These are phyloP conservation scores for Phalangium opilio DNA, from an alignment of 2,888 invertebrate genomes.

Conservation along the genomic window DNA sequence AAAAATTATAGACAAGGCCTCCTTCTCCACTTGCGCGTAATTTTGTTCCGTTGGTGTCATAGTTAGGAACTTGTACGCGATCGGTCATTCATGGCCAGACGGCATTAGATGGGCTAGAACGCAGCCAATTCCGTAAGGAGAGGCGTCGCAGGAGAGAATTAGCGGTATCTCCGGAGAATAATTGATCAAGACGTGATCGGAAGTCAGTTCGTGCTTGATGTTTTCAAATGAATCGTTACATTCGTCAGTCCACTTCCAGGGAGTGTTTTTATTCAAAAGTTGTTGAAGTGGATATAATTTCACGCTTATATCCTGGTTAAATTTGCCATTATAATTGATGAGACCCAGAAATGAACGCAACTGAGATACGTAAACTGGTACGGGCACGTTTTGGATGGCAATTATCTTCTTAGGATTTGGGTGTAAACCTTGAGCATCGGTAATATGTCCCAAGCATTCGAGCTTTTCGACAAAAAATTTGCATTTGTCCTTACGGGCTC, in stretches of 20 bases:
- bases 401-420: slow-evolving; percentile 8
- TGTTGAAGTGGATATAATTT: slow-evolving; percentile 7
- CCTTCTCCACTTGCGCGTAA: slow-evolving; percentile 20
- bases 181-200: slow-evolving; percentile 11
- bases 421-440: slow-evolving; percentile 6
- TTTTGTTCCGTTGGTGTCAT: slow-evolving; percentile 17
- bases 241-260: slow-evolving; percentile 6
- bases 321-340: slow-evolving; percentile 8
- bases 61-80: slow-evolving; percentile 20
- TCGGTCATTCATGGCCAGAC: slow-evolving; percentile 14
- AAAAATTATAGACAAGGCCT: slow-evolving; percentile 15
- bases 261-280: slow-evolving; percentile 4
- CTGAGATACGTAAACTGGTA: background rate
- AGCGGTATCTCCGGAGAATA: slow-evolving; percentile 14
- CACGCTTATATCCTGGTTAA: slow-evolving; percentile 7
- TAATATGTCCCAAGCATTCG: slow-evolving; percentile 4
- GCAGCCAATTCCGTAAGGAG: slow-evolving; percentile 19
- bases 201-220: slow-evolving; percentile 3
- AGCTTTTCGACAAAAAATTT: slow-evolving; percentile 1
- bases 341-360: slow-evolving; percentile 8
- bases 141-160: slow-evolving; percentile 18
- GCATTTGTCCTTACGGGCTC: slow-evolving; percentile 2
- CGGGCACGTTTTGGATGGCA: slow-evolving; percentile 10
- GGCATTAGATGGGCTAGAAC: slow-evolving; percentile 15
- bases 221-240: slow-evolving; percentile 5